Base-by-base conservation (phyloP, 2,797 vertebrate species). In the Vipera ursinii region DNA sequence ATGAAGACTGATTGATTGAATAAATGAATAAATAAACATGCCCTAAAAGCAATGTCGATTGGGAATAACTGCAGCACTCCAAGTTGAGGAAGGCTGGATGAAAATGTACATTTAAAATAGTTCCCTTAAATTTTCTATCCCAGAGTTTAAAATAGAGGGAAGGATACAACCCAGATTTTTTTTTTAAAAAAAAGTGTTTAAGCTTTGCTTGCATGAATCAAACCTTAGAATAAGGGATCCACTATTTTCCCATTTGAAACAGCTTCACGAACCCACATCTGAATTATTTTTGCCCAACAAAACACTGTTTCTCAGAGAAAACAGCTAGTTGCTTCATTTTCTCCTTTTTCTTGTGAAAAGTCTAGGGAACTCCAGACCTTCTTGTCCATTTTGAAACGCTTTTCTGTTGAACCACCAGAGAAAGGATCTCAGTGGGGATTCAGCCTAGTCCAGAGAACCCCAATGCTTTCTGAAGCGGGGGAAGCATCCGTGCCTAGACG, bases 291-390 rank as follows among this genome's bases (percentile, higher is more conserved):
- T 65, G 48, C 10, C 13, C 48, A 55, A 51, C 60, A 63, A 26
- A 63, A 60, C 3, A 14, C 4, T 26, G n/a, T 22, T 63, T 53
- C 17, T 86, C 17, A 4, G 26, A 86, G 59, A 24, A 60, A 57
- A 24, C 86, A 8, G 26, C 13, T 0, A 0, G 10, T 5, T 13
- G 17, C 94, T 92, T 87, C 26, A 51, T 12, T 22, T 22, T 56
- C 53, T 65, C 44, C 26, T 94, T 82, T 65, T 32, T n/a, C 2
- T 87, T n/a, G 8, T 1, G 14, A 57, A 95, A 87, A 3, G 1
- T 1, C 87, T 89, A 22, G 93, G 86, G 91, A 94, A 92, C 92
- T 91, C 90, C 69, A 1, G 61, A 28, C 60, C 53, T 22, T 87
- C 53, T 22, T 87, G 60, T 61, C 15, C 61, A 90, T 17, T 26